Base-by-base conservation (phyloP, 2,888 invertebrate species). In the Altica lythri region DNA sequence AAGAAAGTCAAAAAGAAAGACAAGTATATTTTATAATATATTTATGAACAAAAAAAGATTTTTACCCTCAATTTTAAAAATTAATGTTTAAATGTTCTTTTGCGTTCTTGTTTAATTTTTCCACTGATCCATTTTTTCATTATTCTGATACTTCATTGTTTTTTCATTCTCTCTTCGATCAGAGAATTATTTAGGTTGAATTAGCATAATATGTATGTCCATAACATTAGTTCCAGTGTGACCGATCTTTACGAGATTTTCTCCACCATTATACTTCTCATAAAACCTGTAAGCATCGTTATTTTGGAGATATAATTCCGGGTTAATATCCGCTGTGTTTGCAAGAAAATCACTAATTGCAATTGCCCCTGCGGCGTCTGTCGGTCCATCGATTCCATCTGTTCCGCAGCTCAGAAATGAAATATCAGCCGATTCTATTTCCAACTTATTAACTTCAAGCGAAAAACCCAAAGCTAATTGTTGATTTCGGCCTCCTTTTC, bases 211-310 rank as follows among this genome's bases (percentile, higher is more conserved):
- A 75, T 92, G 90, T 66, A 97, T 78, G 78, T 99, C 98, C 97
- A 99, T 99, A 0, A 99, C 96, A 83, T 99, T 99, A 16, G 97
- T 98, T 34, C 95, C 93, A 13, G 97, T 97, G 69, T 93, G 89
- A 0, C 98, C 98, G 43, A 88, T 90, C 59, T 86, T 82, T 3
- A 99, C 74, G 70, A 92, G 86, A 73, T 86, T 83, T 22, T 77
- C 67, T 0, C 92, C 92, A 57, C 80, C 73, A 27, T 79, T 78
- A 53, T 89, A 84, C 32, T 74, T 71, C 29, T 79, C 80, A 72
- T 86, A 94, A 75, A 95, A 95, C 65, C 81, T 85, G 72, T 92
- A 92, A 2, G 92, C 88, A 77, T 98, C 90, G 79, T 93, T 95
- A 61, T 86, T 81, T 9, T 77, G 66, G 47, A 95, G 73, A 73